Base-by-base conservation (phyloP, 2,113 vertebrate species). In the Casuarius casuarius region DNA sequence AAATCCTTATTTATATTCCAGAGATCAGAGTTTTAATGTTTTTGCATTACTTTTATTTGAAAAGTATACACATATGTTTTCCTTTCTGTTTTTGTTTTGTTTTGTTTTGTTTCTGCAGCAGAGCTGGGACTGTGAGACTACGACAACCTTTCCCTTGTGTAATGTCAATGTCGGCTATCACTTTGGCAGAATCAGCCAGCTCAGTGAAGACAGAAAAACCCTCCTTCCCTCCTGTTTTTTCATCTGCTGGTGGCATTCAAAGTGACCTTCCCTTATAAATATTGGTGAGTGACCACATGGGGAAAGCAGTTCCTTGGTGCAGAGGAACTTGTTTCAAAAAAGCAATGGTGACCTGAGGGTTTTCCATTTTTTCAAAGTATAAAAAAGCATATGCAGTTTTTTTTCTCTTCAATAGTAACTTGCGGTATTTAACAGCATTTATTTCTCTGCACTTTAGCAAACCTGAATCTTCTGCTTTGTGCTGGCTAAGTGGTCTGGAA, bases 201-300 rank as follows among this genome's bases (percentile, higher is more conserved):
- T 95, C 92, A 91, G 91, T 96, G 94, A 98, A 98, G 94, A 98
- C 92, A 97, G 96, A 97, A 97, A 88, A 90, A 71, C 48, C 75
- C 67, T 92, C 80, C 84, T 93, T 93, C 83, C 46, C 52, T 93
- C 80, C 54, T 91, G 84, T 90, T 87, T 79, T 94, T 95, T 92
- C 90, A 80, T 96, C 93, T 97, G 89, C 72, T 84, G 81, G 86
- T 97, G 96, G 94, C 96, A 98, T 97, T 97, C 95, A 96, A 97
- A 97, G 96, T 97, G 97, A 98, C 97, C 97, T 98, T 98, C 94
- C 76, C 93, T 98, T 95, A 97, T 97, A 97, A 97, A 98, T 96
- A 97, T 92, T 84, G 73, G 91, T 97, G 97, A 97, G 90, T 95
- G 94, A 96, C 91, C 96, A 52, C 92, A 91, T 62, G 94, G 87